Base-by-base conservation (phyloP, 2,888 invertebrate species). In the Pterostichus madidus region DNA sequence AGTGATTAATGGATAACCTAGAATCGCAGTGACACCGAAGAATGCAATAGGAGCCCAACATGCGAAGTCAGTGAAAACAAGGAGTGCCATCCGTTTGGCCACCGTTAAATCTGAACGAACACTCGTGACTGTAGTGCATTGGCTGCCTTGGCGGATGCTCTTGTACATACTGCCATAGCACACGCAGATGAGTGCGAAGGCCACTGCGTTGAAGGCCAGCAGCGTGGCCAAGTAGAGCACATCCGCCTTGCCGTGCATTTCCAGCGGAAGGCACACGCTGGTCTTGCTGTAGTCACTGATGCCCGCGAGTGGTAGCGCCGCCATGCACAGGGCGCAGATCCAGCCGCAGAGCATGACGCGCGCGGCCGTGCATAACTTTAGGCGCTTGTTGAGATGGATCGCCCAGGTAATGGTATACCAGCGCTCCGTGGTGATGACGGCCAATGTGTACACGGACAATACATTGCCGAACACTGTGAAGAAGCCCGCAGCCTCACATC, bases 241-340 rank as follows among this genome's bases (percentile, higher is more conserved):
- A 86, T 93, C 93, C 0, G 89, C 88, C 53, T 90, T 86, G 79
- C 91, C 89, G 44, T 90, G 90, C 76, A 92, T 92, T 86, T 93
- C 92, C 88, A 94, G 90, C 0, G 94, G 94, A 78, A 94, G 89
- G 87, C 94, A 94, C 53, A 94, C 93, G 86, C 93, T 93, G 84
- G 94, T 94, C 86, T 92, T 93, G 49, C 93, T 91, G 88, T 94
- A 94, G 85, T 91, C 92, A 85, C 93, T 93, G 84, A 94, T 90
- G 11, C 93, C 94, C 17, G 93, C 86, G 4, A 94, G 89, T 0
- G 94, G 94, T 39, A 94, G 88, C 61, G 90, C 88, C 0, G 94
- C 94, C 90, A 94, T 91, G 35, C 90, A 85, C 8, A 92, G 86
- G 13, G 93, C 91, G 85, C 92, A 91, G 2, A 91, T 85, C 93